These are phyloP conservation scores for Palaemon carinicauda DNA, from an alignment of 1,140 invertebrate genomes.

Conservation along the genomic window DNA sequence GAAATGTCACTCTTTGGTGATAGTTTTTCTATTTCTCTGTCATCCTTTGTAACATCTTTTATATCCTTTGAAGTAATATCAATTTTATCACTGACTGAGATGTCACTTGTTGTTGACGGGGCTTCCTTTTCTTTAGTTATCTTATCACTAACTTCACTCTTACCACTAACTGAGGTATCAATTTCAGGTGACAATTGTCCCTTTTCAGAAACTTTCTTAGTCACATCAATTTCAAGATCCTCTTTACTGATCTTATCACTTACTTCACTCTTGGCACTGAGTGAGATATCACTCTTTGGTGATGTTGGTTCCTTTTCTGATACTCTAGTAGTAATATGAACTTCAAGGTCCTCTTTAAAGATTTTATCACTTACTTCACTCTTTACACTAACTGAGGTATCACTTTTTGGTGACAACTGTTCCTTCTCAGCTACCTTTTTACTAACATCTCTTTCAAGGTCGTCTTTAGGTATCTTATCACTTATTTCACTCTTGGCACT, in stretches of 20 bases:
- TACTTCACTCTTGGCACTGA: conserved; percentile 35
- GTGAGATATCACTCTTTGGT: conserved; percentile 14
- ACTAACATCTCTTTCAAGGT: conserved; percentile 42
- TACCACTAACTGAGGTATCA: conserved; percentile 29
- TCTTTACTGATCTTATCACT: not conserved
- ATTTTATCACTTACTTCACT: not conserved
- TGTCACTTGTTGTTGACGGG: conserved; percentile 24
- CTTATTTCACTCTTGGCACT: not conserved
- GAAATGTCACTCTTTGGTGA: conserved; percentile 34
- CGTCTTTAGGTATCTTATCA: conserved; percentile 50
- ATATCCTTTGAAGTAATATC: too few relatives aligned
- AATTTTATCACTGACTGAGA: conserved; percentile 60
- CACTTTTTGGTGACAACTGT: too few relatives aligned
- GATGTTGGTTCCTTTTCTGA: conserved; percentile 18
- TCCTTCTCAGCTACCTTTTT: too few relatives aligned
- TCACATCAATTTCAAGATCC: not conserved
- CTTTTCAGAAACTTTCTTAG: conserved; percentile 56
- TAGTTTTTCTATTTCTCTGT: conserved; percentile 28
- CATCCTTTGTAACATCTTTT: conserved; percentile 29
- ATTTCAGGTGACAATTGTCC: conserved; percentile 10
- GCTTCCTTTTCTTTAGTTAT: conserved; percentile 46
- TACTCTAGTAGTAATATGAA: conserved; percentile 4
- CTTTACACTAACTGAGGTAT: too few relatives aligned
- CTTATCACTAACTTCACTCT: conserved; percentile 35
- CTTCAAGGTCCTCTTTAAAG: not conserved